Percentiles rank a stretch among this genome's conserved stretches.
Evolutionary conservation across 1,140 invertebrate species (phyloP).

Genomic region (Oncopodura yosiiana): DNA sequence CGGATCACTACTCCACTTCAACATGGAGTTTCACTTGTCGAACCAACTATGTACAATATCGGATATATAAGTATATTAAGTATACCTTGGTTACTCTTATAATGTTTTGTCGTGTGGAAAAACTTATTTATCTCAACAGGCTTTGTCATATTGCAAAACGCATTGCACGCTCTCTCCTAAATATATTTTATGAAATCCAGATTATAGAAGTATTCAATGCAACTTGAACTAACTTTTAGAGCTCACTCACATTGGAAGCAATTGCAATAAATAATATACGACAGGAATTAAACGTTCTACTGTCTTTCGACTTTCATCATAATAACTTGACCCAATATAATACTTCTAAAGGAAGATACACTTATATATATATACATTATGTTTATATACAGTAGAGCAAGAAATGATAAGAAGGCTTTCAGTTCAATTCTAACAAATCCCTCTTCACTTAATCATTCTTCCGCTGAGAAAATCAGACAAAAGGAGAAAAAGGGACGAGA

Average conservation of each 20-base stretch:
- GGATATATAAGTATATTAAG: too few relatives aligned
- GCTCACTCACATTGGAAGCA: not conserved
- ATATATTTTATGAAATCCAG: not conserved
- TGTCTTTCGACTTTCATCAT: not conserved
- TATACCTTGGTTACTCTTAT: too few relatives aligned
- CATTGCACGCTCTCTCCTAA: not conserved
- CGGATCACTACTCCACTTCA: too few relatives aligned
- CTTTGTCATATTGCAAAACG: too few relatives aligned
- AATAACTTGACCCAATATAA: not conserved
- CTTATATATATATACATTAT: not conserved
- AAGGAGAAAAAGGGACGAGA: too few relatives aligned
- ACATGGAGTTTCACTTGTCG: too few relatives aligned
- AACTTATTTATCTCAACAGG: conserved; percentile 28
- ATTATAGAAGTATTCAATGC: not conserved
- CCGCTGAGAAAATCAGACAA: too few relatives aligned
- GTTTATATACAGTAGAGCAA: not conserved
- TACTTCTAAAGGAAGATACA: too few relatives aligned
- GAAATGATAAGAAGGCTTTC: conserved; percentile 10
- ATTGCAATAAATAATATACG: too few relatives aligned
- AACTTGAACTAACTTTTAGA: not conserved
- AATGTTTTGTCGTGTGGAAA: conserved; percentile 25
- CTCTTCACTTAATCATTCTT: conserved; percentile 17
- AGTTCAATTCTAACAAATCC: conserved; percentile 13
- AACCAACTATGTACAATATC: too few relatives aligned
- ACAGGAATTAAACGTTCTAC: not conserved